Conservation (phyloP, 92 coral and sea anemone species). For the Palythoa grandis region DNA sequence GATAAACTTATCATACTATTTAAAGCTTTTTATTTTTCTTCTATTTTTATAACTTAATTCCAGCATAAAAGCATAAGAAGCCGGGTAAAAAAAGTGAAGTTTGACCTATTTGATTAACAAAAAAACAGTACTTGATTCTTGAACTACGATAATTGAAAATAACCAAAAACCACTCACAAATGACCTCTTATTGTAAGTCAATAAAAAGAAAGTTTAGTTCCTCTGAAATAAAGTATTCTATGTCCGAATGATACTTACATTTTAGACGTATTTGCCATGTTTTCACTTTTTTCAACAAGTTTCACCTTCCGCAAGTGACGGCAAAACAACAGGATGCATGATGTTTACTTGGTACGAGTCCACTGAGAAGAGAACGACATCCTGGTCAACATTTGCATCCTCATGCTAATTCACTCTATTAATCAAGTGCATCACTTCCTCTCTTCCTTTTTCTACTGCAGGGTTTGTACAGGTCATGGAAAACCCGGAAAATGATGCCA, state of each 20-base stretch:
- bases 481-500: no score
- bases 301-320: slow-evolving; percentile 4
- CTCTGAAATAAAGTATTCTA: slow-evolving; percentile 7
- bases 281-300: slow-evolving; percentile 5
- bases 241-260: neutral
- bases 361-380: slow-evolving; percentile 17
- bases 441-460: no score
- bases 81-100: slow-evolving; percentile 20
- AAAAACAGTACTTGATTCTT: neutral
- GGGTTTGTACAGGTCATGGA: no score
- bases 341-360: slow-evolving; percentile 32
- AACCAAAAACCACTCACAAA: neutral
- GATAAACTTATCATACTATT: slow-evolving; percentile 8
- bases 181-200: slow-evolving; percentile 17
- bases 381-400: slow-evolving; percentile 21
- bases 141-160: slow-evolving; percentile 7
- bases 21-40: slow-evolving; percentile 9
- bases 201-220: neutral
- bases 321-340: slow-evolving; percentile 27
- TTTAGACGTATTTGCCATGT: slow-evolving; percentile 16
- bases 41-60: slow-evolving; percentile 9
- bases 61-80: slow-evolving; percentile 10
- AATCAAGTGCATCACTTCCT: no score
- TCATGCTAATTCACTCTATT: slow-evolving; percentile 12
- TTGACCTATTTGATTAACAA: slow-evolving; percentile 6